Percentiles rank a stretch among this genome's conserved stretches.
Conservation (phyloP, 2,797 vertebrate species). For the Enteromius thamalakanensis region DNA sequence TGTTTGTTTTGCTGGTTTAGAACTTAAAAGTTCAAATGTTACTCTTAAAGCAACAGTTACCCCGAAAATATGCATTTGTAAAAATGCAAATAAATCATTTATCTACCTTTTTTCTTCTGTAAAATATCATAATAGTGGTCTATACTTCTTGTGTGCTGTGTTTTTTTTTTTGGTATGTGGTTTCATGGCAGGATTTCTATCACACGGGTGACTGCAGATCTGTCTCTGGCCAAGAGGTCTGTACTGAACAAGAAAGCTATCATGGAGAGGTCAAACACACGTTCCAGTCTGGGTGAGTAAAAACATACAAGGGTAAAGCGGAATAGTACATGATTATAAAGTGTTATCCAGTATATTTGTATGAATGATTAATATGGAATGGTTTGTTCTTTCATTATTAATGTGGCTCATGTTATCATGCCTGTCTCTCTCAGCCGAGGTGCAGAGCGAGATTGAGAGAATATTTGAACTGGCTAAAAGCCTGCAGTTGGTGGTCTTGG, state of each 20-base stretch:
- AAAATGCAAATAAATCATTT: background rate
- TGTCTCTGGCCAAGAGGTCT: constrained; percentile 93
- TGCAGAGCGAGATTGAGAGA: constrained; percentile 95
- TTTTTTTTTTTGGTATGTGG: constrained; percentile 51
- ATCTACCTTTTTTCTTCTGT: background rate
- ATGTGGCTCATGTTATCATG: constrained; percentile 34
- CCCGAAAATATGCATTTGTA: background rate
- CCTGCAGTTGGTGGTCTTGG: constrained; percentile 91
- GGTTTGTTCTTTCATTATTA: constrained; percentile 2
- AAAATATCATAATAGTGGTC: background rate
- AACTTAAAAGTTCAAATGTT: background rate
- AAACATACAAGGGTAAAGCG: background rate
- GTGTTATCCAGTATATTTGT: background rate
- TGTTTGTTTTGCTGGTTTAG: background rate
- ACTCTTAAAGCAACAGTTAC: constrained; percentile 12
- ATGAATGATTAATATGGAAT: background rate
- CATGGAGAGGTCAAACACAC: constrained; percentile 93
- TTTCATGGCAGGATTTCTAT: constrained; percentile 88
- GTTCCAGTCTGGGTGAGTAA: constrained; percentile 91
- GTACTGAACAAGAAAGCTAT: constrained; percentile 96
- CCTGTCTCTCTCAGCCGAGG: constrained; percentile 81
- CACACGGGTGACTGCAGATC: constrained; percentile 94
- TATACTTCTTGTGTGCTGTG: background rate
- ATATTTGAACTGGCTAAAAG: constrained; percentile 97
- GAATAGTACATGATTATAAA: background rate